A percentile compares a stretch with the other conserved stretches of the same genome.
phyloP scores from a whole-genome alignment of 1,140 invertebrate species.

The Bradynema listronoti region DNA sequence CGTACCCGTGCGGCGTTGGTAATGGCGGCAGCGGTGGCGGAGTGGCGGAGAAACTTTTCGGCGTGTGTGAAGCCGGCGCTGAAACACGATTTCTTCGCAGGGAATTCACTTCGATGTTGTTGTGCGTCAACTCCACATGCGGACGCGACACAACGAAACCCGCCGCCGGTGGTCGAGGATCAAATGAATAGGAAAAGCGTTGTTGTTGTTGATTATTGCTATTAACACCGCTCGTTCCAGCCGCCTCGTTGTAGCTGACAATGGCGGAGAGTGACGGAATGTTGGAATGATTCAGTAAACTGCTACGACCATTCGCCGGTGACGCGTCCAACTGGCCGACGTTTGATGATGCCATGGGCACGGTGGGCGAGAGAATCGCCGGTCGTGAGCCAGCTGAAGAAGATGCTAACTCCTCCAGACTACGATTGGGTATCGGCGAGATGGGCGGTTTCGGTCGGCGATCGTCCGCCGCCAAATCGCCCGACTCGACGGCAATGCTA shows the following conservation, averaged over 20 bases:
- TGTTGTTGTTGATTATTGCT: not conserved
- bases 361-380: not conserved
- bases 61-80: no score
- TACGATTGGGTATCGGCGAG: constrained; percentile 36
- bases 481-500: not conserved
- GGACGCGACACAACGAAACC: no score
- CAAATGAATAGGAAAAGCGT: no score
- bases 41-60: no score
- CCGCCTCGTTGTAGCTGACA: constrained; percentile 5
- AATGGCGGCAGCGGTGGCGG: no score
- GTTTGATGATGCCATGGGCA: constrained; percentile 3
- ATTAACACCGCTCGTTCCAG: not conserved
- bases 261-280: not conserved
- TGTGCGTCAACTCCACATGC: no score
- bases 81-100: no score
- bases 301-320: constrained; percentile 5
- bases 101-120: no score
- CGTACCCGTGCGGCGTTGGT: no score
- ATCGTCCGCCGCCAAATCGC: not conserved
- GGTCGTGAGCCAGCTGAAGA: no score
- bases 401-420: no score
- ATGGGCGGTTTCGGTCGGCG: constrained; percentile 21
- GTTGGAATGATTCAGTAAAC: not conserved
- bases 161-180: no score
- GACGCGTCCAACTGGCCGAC: not conserved